Base-by-base conservation (phyloP, 2,888 invertebrate species). In the Ophion costatus region DNA sequence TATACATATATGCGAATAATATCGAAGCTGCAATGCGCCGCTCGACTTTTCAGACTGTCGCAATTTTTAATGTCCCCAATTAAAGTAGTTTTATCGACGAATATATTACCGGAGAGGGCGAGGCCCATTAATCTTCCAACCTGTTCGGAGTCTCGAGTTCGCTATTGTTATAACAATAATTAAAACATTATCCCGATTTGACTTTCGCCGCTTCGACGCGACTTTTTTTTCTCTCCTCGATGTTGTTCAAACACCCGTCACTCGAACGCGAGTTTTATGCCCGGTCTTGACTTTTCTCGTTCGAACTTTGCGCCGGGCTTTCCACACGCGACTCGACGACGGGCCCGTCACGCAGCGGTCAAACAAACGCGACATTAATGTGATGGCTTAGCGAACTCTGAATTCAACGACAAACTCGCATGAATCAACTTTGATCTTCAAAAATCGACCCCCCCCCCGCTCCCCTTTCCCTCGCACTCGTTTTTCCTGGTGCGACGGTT, bases 401-500 rank as follows among this genome's bases (percentile, higher is more conserved):
- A 56, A 71, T 67, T 22, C 11, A 20, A 67, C 22, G 20, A 10
- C n/a, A 38, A 38, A 67, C 22, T 17, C 45, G 45, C 29, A 29
- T 69, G 17, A 9, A 24, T 51, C 51, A 69, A 51, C 11, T 51
- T 22, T 14, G 14, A 45, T 45, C 14, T 45, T 45, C 45, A 11
- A 29, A 29, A 29, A 29, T 29, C 29, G 11, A 10, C 45, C 45
- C 45, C 45, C 45, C 14, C 45, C 11, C 45, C 3, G 3, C 14
- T 11, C 10, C 14, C 45, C 11, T 45, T 11, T 45, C 11, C 45
- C 11, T 45, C 11, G 56, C 14, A 3, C 24, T 38, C 20, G 33
- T 77, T 24, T n/a, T 45, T 45, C 11, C 74, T 77, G 63, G 64
- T 70, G 78, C 59, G 83, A 80, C 82, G 63, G 89, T 89, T 89